Evolutionary conservation across 1,140 invertebrate genomes (phyloP).

Genomic region (Pseudomyrmex sp.): DNA sequence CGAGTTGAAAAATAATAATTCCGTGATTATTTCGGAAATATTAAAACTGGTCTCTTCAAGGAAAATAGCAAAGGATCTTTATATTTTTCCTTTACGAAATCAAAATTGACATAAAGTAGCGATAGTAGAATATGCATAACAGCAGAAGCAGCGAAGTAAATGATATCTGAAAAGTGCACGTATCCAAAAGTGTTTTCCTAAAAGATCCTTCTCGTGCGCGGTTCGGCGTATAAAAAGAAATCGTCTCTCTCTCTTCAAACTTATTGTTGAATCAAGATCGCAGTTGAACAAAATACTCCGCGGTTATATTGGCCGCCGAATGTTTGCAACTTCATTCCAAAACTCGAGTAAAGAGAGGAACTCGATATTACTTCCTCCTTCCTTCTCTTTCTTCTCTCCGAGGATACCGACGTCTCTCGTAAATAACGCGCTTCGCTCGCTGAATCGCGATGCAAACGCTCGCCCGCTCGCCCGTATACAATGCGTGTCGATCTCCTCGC

Average conservation of each 20-base stretch:
- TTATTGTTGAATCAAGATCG: conserved; percentile 2
- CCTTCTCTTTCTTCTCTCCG: no score
- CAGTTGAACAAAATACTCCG: neutral
- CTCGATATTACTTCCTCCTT: neutral
- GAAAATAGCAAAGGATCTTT: neutral
- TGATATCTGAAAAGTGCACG: no score
- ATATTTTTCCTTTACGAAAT: neutral
- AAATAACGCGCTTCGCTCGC: conserved; percentile 20
- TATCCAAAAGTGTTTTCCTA: neutral
- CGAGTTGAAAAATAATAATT: no score
- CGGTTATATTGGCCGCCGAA: neutral
- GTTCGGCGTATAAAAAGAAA: neutral
- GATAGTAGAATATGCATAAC: neutral
- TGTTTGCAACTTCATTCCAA: neutral
- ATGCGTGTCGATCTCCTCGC: neutral
- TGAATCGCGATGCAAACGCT: conserved; percentile 21
- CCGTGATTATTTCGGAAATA: no score
- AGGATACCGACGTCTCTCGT: conserved; percentile 12
- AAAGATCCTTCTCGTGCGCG: neutral
- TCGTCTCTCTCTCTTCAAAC: neutral
- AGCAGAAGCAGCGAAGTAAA: no score
- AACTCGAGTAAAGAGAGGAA: conserved; percentile 9
- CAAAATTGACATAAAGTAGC: no score
- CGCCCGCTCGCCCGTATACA: neutral
- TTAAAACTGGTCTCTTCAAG: no score